A percentile compares a stretch with the other conserved stretches of the same genome.
phyloP scores from a whole-genome alignment of 1,140 invertebrate genomes.

The Lepeophtheirus salmonis region DNA sequence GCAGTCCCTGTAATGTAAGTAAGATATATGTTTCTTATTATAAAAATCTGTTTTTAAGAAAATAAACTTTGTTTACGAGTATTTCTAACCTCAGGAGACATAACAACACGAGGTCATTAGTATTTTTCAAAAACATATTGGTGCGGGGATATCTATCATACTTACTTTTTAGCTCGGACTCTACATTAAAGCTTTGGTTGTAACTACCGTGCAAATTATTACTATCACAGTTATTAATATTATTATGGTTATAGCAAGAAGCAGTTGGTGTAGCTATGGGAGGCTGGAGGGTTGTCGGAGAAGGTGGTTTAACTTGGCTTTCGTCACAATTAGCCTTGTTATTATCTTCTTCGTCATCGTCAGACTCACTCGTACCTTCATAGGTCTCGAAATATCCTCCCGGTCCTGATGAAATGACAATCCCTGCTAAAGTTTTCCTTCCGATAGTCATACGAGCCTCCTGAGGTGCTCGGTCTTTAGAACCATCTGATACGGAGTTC shows the following conservation, averaged over 20 bases:
- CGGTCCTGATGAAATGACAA: conserved; percentile 20
- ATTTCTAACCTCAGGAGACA: too few relatives aligned
- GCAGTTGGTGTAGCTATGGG: background rate
- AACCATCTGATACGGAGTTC: conserved; percentile 26
- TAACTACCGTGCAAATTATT: conserved; percentile 20
- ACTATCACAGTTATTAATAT: background rate
- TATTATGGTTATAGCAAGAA: conserved; percentile 6
- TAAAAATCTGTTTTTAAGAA: too few relatives aligned
- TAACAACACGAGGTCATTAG: too few relatives aligned
- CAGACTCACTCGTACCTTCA: conserved; percentile 17
- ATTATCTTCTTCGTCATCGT: conserved; percentile 14
- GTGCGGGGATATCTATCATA: too few relatives aligned
- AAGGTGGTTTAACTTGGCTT: background rate
- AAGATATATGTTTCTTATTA: too few relatives aligned
- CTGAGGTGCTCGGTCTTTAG: conserved; percentile 23
- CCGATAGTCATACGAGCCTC: conserved; percentile 21
- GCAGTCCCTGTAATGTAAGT: too few relatives aligned
- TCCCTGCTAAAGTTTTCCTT: conserved; percentile 23
- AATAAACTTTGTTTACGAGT: too few relatives aligned
- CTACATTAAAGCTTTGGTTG: conserved; percentile 23
- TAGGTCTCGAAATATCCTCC: conserved; percentile 15
- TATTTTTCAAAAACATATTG: too few relatives aligned
- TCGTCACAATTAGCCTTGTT: conserved; percentile 12
- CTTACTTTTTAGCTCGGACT: conserved; percentile 24
- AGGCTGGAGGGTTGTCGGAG: conserved; percentile 6